Evolutionary conservation across 1,140 invertebrate genomes (phyloP), one percentile per base, ranked within the genome.

Genomic region (Trachelipus rathkii): DNA sequence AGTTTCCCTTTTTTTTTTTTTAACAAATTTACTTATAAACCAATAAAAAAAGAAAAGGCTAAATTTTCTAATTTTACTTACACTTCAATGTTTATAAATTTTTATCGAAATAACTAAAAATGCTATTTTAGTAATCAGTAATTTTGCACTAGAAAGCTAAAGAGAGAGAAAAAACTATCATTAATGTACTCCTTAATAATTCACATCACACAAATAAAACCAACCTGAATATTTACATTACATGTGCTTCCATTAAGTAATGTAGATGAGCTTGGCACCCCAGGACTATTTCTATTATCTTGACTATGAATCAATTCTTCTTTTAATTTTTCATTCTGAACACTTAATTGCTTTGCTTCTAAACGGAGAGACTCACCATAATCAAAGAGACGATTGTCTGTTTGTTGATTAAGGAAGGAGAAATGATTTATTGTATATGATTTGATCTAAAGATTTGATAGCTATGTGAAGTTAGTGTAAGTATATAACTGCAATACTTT

Each of bases 341-440:
- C 88, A 11, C 90, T 92, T 13, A 96, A 85, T 78, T 95, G 93
- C 23, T 94, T 85, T 85, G 95, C 95, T 86, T 95, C 92, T 82
- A 89, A 87, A 83, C 91, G 90, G 43, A 96, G 84, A 46, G 89
- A 88, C 81, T 92, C 91, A 15, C 90, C 89, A 87, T 88, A 91
- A 82, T 96, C 94, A 87, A 95, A 94, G 13, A 95, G 85, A 78
- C 91, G 90, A 85, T 93, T 95, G 85, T 96, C 94, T 96, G 86
- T 33, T 33, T 6, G 6, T 33, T 33, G n/a, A n/a, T n/a, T n/a
- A n/a, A n/a, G n/a, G n/a, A 33, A 33, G 33, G 33, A 33, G 33
- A 33, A 3, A 33, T 33, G 33, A 33, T 33, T 33, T 33, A 33
- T 33, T 3, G 33, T 6, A 33, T 33, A 33, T 6, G 6, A 33